Base-by-base conservation (phyloP, 2,113 vertebrate genomes). In the Myrmecophaga tridactyla region DNA sequence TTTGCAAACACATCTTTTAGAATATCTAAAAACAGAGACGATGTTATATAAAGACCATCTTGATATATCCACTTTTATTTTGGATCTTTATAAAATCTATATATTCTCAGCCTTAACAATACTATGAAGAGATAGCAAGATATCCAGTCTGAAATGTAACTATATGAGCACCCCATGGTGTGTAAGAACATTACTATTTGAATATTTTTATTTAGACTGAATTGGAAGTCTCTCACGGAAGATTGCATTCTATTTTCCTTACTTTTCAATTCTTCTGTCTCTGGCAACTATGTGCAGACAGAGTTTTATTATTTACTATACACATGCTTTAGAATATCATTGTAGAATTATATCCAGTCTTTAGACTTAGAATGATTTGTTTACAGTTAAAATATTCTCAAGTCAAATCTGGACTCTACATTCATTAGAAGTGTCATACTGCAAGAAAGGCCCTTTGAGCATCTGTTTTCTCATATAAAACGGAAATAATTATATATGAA, bases 341-440 rank as follows among this genome's bases (percentile, higher is more conserved):
- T 67, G 36, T 8, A 92, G 41, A 82, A 41, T 73, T 56, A 27
- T 21, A 11, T 65, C 0, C 21, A 73, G 53, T 12, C 10, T 73
- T 96, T 69, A 96, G 46, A 87, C 25, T 80, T 75, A 63, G 25
- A 88, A 76, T 0, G 31, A 56, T 88, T 93, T 80, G 29, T 51
- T 92, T 77, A 86, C 31, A 83, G 46, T 85, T 2, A 83, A 77
- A 94, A 89, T n/a, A 85, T 77, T 90, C 60, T 93, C 86, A 60
- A 4, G 6, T 76, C 69, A 94, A 89, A 93, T 94, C 23, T 53
- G 36, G 23, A 62, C 7, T 82, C 17, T 0, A 58, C 25, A 83
- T 73, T 94, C 82, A 78, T 25, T 93, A 48, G 20, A 48, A 41
- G 84, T 51, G 60, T 43, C 12, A 70, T 25, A 23, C 29, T 10